phyloP scores from a whole-genome alignment of 2,888 invertebrate genomes.

The Odontocolon sp. region DNA sequence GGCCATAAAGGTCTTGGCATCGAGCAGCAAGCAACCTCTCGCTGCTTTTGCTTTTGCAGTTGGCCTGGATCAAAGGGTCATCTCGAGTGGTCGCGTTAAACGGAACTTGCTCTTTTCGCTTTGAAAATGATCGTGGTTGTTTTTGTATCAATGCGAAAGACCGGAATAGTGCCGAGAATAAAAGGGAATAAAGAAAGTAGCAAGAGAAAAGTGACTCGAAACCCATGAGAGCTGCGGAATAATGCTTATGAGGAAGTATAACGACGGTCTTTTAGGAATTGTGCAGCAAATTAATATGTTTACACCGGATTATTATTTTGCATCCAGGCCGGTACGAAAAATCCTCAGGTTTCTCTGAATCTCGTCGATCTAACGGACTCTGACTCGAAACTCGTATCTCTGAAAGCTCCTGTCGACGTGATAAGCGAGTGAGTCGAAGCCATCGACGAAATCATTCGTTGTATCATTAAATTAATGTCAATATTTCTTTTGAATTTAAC shows the following conservation, averaged over 20 bases:
- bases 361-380: constrained; percentile 83
- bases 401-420: constrained; percentile 69
- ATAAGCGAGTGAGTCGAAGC: constrained; percentile 70
- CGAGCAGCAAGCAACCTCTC: neutral
- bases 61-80: constrained; percentile 81
- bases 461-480: too few relatives aligned
- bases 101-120: constrained; percentile 13
- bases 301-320: too few relatives aligned
- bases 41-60: constrained; percentile 59
- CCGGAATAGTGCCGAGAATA: too few relatives aligned
- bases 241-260: too few relatives aligned
- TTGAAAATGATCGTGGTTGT: constrained; percentile 13
- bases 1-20: constrained; percentile 53
- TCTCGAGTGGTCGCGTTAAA: constrained; percentile 56
- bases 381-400: constrained; percentile 66
- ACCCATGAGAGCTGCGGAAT: too few relatives aligned
- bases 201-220: too few relatives aligned
- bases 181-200: too few relatives aligned
- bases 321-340: constrained; percentile 86
- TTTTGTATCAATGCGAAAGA: too few relatives aligned
- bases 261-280: too few relatives aligned
- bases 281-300: too few relatives aligned
- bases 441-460: too few relatives aligned
- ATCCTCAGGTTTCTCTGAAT: constrained; percentile 87
- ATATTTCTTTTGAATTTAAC: neutral